Evolutionary conservation across 2,888 invertebrate species (phyloP).

Genomic region (Copidosoma aretas): DNA sequence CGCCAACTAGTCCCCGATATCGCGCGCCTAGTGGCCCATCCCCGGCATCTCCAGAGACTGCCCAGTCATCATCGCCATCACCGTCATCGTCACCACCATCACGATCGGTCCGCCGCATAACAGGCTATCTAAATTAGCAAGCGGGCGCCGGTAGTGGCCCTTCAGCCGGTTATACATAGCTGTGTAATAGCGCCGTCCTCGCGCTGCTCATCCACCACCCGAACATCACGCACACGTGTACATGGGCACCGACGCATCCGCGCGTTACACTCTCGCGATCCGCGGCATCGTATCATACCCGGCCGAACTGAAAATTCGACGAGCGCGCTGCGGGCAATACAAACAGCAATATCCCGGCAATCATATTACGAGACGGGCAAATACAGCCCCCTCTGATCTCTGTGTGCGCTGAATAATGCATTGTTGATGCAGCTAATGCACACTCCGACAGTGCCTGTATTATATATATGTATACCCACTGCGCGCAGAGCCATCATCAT

Average conservation of each 20-base stretch:
- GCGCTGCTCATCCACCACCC: too few relatives aligned
- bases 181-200: background rate
- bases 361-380: constrained; percentile 59
- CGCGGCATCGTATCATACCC: background rate
- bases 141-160: background rate
- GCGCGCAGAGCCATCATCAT: too few relatives aligned
- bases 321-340: background rate
- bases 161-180: too few relatives aligned
- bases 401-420: constrained; percentile 58
- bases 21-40: background rate
- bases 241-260: constrained; percentile 9
- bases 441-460: too few relatives aligned
- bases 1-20: background rate
- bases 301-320: constrained; percentile 22
- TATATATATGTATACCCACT: too few relatives aligned
- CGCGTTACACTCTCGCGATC: background rate
- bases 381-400: constrained; percentile 47
- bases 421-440: constrained; percentile 63
- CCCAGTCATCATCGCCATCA: constrained; percentile 1
- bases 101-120: constrained; percentile 1
- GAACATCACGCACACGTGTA: background rate
- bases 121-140: constrained; percentile 29
- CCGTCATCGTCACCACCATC: constrained; percentile 12
- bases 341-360: constrained; percentile 53
- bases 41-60: background rate